Percentiles rank a stretch among this genome's conserved stretches.
phyloP scores from a whole-genome alignment of 92 coral and sea anemone genomes.

The Palythoa grandiflora region DNA sequence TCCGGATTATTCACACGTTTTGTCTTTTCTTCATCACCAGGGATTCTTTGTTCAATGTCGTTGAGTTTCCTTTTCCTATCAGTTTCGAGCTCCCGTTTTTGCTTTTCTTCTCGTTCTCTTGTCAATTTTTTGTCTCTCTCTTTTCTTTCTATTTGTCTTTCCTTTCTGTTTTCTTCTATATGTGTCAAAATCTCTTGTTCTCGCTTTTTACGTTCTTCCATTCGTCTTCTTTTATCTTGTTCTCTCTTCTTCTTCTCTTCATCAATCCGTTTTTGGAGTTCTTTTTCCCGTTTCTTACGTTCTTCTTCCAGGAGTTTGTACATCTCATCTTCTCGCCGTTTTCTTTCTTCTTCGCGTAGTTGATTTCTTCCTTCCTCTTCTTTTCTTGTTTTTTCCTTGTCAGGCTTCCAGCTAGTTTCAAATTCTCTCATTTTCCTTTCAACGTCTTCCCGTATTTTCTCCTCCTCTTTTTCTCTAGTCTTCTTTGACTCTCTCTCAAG shows the following conservation, averaged over 20 bases:
- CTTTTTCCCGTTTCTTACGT: slow-evolving; percentile 5
- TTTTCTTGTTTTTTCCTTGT: neutral
- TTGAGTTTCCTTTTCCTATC: neutral
- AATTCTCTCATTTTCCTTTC: slow-evolving; percentile 30
- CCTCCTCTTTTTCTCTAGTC: slow-evolving; percentile 20
- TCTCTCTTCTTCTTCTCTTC: slow-evolving; percentile 16
- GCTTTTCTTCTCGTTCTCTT: neutral
- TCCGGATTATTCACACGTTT: neutral
- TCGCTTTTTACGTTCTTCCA: slow-evolving; percentile 32
- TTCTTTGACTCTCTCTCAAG: neutral
- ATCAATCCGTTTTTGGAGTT: slow-evolving; percentile 20
- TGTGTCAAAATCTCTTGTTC: slow-evolving; percentile 28
- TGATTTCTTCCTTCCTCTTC: neutral
- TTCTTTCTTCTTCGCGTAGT: slow-evolving; percentile 30
- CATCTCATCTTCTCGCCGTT: slow-evolving; percentile 17
- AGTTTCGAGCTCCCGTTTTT: slow-evolving; percentile 11
- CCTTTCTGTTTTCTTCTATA: slow-evolving; percentile 18
- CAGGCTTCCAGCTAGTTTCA: slow-evolving; percentile 10
- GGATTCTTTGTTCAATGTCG: slow-evolving; percentile 7
- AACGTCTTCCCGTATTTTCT: slow-evolving; percentile 22
- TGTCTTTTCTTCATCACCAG: neutral
- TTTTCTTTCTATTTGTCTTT: neutral
- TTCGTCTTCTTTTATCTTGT: slow-evolving; percentile 31
- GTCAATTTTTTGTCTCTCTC: slow-evolving; percentile 1
- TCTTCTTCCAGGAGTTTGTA: neutral